Conservation (phyloP, 2,888 invertebrate species). For the Pantelozetes paolii region DNA sequence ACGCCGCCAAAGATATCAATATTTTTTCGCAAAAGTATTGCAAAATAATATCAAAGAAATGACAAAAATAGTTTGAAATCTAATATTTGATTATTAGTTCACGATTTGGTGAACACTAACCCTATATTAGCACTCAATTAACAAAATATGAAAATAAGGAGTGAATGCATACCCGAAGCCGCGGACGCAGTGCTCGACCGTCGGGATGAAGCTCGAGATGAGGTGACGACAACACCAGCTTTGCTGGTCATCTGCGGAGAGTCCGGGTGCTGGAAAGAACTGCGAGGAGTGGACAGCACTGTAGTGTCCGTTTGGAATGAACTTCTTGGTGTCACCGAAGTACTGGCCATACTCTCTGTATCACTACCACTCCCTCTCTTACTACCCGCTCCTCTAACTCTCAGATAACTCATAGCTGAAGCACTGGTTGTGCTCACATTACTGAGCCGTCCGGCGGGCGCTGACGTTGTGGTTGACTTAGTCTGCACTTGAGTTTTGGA, state of each 20-base stretch:
- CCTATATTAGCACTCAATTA: no score
- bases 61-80: no score
- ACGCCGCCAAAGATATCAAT: no score
- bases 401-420: conserved; percentile 42
- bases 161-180: conserved; percentile 42
- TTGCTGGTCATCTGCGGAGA: conserved; percentile 62
- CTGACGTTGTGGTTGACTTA: conserved; percentile 5
- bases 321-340: conserved; percentile 57
- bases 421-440: conserved; percentile 36
- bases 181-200: conserved; percentile 76
- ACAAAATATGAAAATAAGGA: no score
- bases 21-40: no score
- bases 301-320: conserved; percentile 58
- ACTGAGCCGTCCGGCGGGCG: conserved; percentile 38
- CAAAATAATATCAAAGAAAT: no score
- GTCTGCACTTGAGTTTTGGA: conserved; percentile 33
- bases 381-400: conserved; percentile 45
- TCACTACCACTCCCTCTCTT: conserved; percentile 48
- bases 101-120: no score
- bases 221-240: conserved; percentile 85
- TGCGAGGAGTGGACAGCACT: conserved; percentile 55
- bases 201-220: conserved; percentile 78
- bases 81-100: neutral
- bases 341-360: conserved; percentile 50
- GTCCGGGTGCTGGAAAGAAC: conserved; percentile 60